Evolutionary conservation across 2,797 vertebrate species (phyloP).

Genomic region (Darevskia mixta): DNA sequence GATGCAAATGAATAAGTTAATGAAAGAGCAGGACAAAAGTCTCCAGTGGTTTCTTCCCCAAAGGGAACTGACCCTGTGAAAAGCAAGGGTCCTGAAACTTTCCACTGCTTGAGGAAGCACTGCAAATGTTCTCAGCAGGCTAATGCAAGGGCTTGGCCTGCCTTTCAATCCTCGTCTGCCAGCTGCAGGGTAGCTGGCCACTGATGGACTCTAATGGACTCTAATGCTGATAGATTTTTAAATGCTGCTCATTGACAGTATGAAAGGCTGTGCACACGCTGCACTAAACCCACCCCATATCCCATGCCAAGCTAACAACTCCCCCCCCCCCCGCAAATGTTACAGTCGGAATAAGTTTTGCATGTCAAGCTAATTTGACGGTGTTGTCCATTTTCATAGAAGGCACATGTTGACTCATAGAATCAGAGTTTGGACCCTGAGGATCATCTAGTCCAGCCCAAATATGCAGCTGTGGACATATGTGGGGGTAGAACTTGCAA

Average conservation of each 20-base stretch:
- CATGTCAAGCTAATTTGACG: not conserved
- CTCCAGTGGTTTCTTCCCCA: not conserved
- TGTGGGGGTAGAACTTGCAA: too few relatives aligned
- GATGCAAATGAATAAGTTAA: not conserved
- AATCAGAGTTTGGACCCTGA: too few relatives aligned
- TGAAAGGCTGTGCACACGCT: not conserved
- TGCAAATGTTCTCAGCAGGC: not conserved
- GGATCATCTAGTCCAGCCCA: too few relatives aligned
- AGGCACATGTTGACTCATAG: too few relatives aligned
- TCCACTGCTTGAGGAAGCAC: not conserved
- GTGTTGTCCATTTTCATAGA: not conserved
- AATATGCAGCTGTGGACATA: too few relatives aligned
- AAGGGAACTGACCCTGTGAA: not conserved
- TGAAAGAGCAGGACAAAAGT: not conserved
- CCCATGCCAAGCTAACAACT: not conserved
- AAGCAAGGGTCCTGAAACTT: not conserved
- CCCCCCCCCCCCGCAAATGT: not conserved
- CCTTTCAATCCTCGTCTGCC: not conserved
- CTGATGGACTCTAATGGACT: constrained; percentile 22
- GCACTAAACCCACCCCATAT: not conserved
- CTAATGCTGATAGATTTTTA: constrained; percentile 2
- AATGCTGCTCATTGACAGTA: not conserved
- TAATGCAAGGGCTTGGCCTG: not conserved
- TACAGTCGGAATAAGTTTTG: not conserved
- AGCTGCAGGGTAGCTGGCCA: not conserved